Base-by-base conservation (phyloP, 2,113 vertebrate species). In the Chloebia gouldiae region DNA sequence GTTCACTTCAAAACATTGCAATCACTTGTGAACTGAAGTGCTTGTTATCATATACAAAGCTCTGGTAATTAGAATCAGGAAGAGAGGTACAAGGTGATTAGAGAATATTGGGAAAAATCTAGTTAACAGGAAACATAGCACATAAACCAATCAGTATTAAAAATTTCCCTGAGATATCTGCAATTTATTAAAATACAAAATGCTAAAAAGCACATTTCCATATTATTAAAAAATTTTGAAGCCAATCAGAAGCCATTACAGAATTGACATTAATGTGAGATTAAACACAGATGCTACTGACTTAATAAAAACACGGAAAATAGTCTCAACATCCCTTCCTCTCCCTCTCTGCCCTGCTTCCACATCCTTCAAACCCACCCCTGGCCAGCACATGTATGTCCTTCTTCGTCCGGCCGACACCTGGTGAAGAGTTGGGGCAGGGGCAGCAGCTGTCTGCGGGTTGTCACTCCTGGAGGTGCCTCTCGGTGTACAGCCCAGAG, bases 21-120 rank as follows among this genome's bases (percentile, higher is more conserved):
- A 97, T 96, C 93, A 97, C 95, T 97, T 95, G 40, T 92, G 91
- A 95, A 78, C 51, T 95, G 66, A 97, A 97, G 88, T 86, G 90
- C 75, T 76, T 78, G 73, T 88, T 92, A 83, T 81, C 40, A 79
- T 77, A 95, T 45, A 96, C 86, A 95, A 81, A 88, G 54, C 47
- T 92, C 47, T 28, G 82, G 47, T 66, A 95, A 96, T 97, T 91
- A 95, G 83, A 93, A 90, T 95, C 89, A 94, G 85, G 72, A 79
- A 79, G 31, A 89, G 80, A 79, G 78, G 47, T 85, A 72, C 66
- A 82, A 90, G 59, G 88, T 88, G 72, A 96, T 93, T 93, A 85
- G 49, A 81, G 54, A 90, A 93, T 90, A 83, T 84, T 86, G 93
- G 88, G 69, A 60, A 86, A 90, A 96, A 92, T 90, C 69, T 61